A percentile compares a stretch with the other conserved stretches of the same genome.
Conservation (phyloP, 2,113 vertebrate genomes). For the Addax nasomaculatus region DNA sequence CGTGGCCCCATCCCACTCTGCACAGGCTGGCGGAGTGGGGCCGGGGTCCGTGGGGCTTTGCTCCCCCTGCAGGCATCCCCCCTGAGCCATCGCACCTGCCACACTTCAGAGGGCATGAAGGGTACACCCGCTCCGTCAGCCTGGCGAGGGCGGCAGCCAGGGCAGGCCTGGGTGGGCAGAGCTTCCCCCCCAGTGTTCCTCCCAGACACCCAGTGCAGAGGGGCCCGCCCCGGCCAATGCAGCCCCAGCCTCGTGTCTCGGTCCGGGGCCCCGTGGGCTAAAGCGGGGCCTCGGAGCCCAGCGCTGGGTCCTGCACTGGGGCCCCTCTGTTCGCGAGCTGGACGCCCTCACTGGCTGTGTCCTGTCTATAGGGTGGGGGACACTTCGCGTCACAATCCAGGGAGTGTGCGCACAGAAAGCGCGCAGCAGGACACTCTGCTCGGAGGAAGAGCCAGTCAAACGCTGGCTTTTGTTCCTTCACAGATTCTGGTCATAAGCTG, state of each 20-base stretch:
- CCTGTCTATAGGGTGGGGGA: not conserved
- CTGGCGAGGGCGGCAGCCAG: not conserved
- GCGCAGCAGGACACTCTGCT: not conserved
- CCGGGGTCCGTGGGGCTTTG: fast-evolving
- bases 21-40: not conserved
- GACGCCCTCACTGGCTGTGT: not conserved
- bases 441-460: not conserved
- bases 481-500: not conserved
- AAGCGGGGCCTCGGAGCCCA: not conserved
- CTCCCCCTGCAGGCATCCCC: not conserved
- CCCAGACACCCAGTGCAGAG: not conserved
- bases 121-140: fast-evolving
- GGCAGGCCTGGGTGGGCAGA: fast-evolving
- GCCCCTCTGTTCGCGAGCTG: not conserved
- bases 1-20: fast-evolving
- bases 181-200: not conserved
- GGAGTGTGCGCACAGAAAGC: fast-evolving
- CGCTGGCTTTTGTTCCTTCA: not conserved
- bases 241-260: fast-evolving
- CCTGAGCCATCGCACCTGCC: too few species aligned
- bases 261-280: fast-evolving
- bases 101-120: not conserved
- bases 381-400: fast-evolving
- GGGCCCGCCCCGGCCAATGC: fast-evolving
- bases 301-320: fast-evolving